phyloP scores from a whole-genome alignment of 2,797 vertebrate genomes.

The Muraenolepis orangiensis region DNA sequence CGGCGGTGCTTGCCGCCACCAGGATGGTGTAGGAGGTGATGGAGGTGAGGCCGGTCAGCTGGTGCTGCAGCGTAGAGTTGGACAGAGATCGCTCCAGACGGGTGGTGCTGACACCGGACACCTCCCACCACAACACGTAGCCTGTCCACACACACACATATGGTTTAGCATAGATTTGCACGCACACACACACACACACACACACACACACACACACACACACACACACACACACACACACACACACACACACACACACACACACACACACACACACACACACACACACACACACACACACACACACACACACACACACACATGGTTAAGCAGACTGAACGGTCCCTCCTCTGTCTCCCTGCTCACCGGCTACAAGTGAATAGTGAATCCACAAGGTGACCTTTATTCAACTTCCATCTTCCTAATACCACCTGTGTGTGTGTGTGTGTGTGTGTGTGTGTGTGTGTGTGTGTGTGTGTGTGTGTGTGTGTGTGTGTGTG shows the following conservation, averaged over 20 bases:
- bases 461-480: too few species aligned
- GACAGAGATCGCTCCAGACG: slow-evolving; percentile 72
- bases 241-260: background rate
- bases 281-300: background rate
- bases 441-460: slow-evolving; percentile 21
- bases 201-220: background rate
- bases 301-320: background rate
- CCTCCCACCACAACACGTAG: slow-evolving; percentile 89
- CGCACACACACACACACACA: slow-evolving; percentile 16
- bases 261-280: background rate
- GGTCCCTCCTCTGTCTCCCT: slow-evolving; percentile 55
- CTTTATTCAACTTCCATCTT: slow-evolving; percentile 49
- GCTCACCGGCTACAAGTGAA: slow-evolving; percentile 56
- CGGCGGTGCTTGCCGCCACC: slow-evolving; percentile 82
- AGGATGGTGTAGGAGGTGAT: slow-evolving; percentile 89
- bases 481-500: too few species aligned
- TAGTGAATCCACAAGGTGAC: slow-evolving; percentile 64
- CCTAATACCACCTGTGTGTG: slow-evolving; percentile 18
- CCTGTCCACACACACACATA: slow-evolving; percentile 65
- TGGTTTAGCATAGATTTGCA: background rate
- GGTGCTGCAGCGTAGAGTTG: slow-evolving; percentile 85
- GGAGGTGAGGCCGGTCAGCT: slow-evolving; percentile 85
- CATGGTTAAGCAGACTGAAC: slow-evolving; percentile 50
- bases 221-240: background rate
- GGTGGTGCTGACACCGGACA: slow-evolving; percentile 75